phyloP scores from a whole-genome alignment of 30 jellyfish, hydroid and myxozoan genomes.

The Aurelia sp. region DNA sequence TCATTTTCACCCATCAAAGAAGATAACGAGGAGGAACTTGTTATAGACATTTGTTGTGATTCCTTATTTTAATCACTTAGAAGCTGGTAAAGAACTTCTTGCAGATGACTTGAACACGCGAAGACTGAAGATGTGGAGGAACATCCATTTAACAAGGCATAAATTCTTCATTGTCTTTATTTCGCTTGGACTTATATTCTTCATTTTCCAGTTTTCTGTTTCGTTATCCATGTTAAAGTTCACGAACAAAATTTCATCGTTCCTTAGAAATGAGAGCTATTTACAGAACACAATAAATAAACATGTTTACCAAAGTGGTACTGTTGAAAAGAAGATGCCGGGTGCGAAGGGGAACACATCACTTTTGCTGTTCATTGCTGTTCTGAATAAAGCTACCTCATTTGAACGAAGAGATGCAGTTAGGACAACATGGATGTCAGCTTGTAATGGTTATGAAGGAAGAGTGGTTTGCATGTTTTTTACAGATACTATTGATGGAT shows the following conservation, averaged over 20 bases:
- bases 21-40: no score
- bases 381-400: slow-evolving; percentile 64
- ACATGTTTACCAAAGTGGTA: background rate
- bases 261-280: no score
- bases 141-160: background rate
- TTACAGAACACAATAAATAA: no score
- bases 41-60: no score
- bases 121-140: no score
- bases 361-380: slow-evolving; percentile 70
- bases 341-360: background rate
- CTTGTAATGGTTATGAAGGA: slow-evolving; percentile 24
- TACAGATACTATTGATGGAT: slow-evolving; percentile 69
- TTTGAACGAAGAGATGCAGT: slow-evolving; percentile 68
- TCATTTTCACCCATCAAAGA: no score
- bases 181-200: background rate
- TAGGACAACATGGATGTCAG: slow-evolving; percentile 87
- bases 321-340: background rate
- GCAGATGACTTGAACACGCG: no score
- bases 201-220: background rate
- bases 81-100: no score
- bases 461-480: slow-evolving; percentile 75
- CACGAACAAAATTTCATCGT: background rate
- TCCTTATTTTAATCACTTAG: no score
- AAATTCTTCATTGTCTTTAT: background rate
- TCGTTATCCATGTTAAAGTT: background rate